Base-by-base conservation (phyloP, 2,113 vertebrate genomes). In the Rhegmatorhina hoffmannsi region DNA sequence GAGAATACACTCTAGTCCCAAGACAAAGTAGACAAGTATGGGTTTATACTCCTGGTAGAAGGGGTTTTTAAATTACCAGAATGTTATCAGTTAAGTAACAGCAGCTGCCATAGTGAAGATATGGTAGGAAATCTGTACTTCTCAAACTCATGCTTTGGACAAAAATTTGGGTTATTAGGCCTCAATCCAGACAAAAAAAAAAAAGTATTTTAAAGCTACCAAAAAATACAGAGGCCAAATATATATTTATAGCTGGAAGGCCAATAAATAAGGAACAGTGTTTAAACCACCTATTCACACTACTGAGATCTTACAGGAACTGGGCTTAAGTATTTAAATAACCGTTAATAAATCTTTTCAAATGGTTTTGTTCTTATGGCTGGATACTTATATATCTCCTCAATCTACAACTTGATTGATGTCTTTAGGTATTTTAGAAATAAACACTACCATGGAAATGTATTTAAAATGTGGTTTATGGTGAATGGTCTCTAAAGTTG, bases 381-480 rank as follows among this genome's bases (percentile, higher is more conserved):
- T 90, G 60, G 36, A 34, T 93, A 60, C 59, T 87, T 90, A 28
- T 25, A 80, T 86, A 81, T 68, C 28, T 93, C 79, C 88, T 90
- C 90, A 92, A 91, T 93, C 84, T 90, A 59, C 49, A 88, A 64
- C 31, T 81, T 90, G 88, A 92, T 84, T 89, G 88, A 96, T 89
- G 79, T 80, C 75, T 88, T 84, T 34, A 84, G 56, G 53, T 94
- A 86, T 68, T 94, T 92, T 72, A 93, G 94, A 93, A 95, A 90
- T 86, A 93, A 94, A 96, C 46, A 64, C 24, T 49, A 86, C 90
- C 69, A 82, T 68, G 73, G 58, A 95, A 95, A 96, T 78, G n/a
- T 84, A 84, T 81, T 93, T 90, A 90, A 96, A 97, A 89, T 78
- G 49, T 81, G 56, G 76, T 87, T 96, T 84, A 66, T 47, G 87